A percentile compares a stretch with the other conserved stretches of the same genome.
Evolutionary conservation across 2,888 invertebrate genomes (phyloP).

Genomic region (Sipunculus nudus): DNA sequence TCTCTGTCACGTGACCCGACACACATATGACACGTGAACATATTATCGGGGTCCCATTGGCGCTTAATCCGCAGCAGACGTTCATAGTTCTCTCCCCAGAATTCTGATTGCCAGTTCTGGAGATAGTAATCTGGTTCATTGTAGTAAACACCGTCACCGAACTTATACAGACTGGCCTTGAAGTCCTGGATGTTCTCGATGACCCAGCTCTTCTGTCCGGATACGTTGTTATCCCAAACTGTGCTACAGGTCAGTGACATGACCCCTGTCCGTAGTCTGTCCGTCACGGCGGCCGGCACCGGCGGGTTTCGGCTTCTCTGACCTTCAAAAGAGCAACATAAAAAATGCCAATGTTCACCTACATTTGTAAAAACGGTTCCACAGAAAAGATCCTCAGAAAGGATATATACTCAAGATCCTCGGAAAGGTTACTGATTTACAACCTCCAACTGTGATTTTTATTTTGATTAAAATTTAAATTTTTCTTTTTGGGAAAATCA

Average conservation of each 20-base stretch:
- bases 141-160: conserved; percentile 15
- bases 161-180: neutral
- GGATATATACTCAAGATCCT: too few relatives aligned
- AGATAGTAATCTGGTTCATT: conserved; percentile 25
- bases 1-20: too few relatives aligned
- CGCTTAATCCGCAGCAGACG: conserved; percentile 21
- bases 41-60: conserved; percentile 11
- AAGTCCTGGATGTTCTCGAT: neutral
- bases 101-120: conserved; percentile 21
- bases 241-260: conserved; percentile 8
- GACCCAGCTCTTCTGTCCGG: neutral
- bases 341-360: too few relatives aligned
- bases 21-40: conserved; percentile 19
- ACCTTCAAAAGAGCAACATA: too few relatives aligned
- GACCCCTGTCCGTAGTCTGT: neutral
- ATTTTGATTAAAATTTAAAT: too few relatives aligned
- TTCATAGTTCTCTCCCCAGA: conserved; percentile 26
- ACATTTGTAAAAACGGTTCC: too few relatives aligned
- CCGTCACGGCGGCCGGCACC: neutral
- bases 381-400: too few relatives aligned
- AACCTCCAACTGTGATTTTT: too few relatives aligned
- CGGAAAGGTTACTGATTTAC: too few relatives aligned
- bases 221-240: conserved; percentile 2
- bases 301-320: too few relatives aligned
- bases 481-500: too few relatives aligned